phyloP scores from a whole-genome alignment of 2,888 invertebrate genomes.

The Merodon equestris region DNA sequence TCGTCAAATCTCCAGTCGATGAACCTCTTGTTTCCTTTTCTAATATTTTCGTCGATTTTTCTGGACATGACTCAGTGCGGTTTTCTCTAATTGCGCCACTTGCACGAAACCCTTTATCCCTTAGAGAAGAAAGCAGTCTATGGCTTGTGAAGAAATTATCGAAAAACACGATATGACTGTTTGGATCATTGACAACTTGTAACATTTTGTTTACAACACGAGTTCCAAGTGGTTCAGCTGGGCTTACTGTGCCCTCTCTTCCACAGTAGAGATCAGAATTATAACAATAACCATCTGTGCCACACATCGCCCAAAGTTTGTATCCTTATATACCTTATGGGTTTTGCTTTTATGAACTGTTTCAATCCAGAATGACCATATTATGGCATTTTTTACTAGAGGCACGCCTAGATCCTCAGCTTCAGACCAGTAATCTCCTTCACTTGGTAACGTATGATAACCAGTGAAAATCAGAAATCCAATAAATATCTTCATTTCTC shows the following conservation, averaged over 20 bases:
- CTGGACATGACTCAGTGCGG: not conserved
- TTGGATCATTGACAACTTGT: too few species aligned
- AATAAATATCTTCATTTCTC: too few species aligned
- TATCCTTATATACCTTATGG: not conserved
- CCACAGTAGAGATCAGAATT: constrained; percentile 8
- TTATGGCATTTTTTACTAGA: too few species aligned
- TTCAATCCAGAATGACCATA: too few species aligned
- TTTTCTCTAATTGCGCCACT: not conserved
- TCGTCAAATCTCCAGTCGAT: not conserved
- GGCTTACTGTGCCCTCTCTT: not conserved
- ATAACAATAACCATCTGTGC: constrained; percentile 13
- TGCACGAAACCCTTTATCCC: constrained; percentile 2
- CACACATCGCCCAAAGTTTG: constrained; percentile 10
- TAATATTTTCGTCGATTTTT: not conserved
- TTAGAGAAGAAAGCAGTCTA: not conserved
- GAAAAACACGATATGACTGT: not conserved
- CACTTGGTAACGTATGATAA: too few species aligned
- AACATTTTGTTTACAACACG: too few species aligned
- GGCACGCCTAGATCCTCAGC: too few species aligned
- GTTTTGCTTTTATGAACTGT: too few species aligned
- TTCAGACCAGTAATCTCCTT: too few species aligned
- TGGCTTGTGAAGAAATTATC: constrained; percentile 1
- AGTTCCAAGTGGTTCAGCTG: too few species aligned
- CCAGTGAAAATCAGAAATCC: too few species aligned
- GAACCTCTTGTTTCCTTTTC: not conserved